Conservation (phyloP, 2,797 vertebrate genomes). For the Megaceryle alcyon region DNA sequence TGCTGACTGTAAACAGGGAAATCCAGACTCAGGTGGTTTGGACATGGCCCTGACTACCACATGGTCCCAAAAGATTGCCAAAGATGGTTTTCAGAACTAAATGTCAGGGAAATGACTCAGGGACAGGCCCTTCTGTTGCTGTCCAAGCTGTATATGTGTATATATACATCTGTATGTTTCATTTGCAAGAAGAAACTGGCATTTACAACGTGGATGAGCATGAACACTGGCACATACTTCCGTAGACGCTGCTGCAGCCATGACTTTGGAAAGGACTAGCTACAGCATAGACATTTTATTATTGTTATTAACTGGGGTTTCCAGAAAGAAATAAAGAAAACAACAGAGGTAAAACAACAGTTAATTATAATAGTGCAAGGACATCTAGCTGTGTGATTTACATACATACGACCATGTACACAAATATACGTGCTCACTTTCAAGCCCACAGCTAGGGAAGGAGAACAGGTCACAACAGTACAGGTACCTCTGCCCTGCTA, state of each 20-base stretch:
- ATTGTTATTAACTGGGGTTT: background rate
- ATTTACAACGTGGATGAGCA: background rate
- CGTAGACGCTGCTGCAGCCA: background rate
- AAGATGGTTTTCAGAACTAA: background rate
- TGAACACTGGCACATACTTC: background rate
- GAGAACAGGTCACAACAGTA: background rate
- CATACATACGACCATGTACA: background rate
- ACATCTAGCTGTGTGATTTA: background rate
- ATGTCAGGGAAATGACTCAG: background rate
- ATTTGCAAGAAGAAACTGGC: background rate
- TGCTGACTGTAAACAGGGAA: background rate
- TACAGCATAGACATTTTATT: background rate
- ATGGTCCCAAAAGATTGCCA: background rate
- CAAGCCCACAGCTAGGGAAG: background rate
- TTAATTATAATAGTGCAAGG: background rate
- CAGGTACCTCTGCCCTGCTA: background rate
- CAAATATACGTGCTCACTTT: background rate
- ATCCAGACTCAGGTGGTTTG: constrained; percentile 53
- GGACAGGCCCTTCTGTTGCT: background rate
- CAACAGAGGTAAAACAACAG: background rate
- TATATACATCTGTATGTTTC: background rate
- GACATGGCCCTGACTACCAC: background rate
- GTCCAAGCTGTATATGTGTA: background rate
- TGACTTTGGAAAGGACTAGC: background rate
- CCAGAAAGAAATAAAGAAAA: background rate